Evolutionary conservation across 1,140 invertebrate species (phyloP), one percentile per base, ranked within the genome.

Genomic region (Calliopsis andreniformis): DNA sequence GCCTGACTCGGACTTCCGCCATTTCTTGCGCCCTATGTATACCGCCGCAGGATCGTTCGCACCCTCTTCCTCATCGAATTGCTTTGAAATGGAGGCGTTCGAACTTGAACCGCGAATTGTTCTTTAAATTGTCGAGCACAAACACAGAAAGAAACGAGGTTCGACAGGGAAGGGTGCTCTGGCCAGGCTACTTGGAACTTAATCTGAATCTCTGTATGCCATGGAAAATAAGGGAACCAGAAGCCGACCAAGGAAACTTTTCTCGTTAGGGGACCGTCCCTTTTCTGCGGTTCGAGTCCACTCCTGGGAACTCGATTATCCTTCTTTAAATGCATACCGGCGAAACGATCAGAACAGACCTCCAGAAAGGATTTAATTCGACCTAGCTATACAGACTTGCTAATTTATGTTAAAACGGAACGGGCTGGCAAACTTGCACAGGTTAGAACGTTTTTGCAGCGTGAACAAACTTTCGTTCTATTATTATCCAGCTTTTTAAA

Each of bases 201-300:
- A 85, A 85, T 88, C 78, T 80, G 83, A 87, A 86, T 82, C 81
- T 80, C 66, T 63, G 71, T 73, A 55, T 51, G 67, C 72, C 62
- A 49, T 68, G 69, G 67, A 82, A 86, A 83, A 83, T 80, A 78
- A 76, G 58, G 79, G 69, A 76, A 83, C 79, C 78, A 53, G 76
- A 73, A 73, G 78, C 78, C 72, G 61, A 10, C 66, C 56, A 63
- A 72, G 47, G 56, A 86, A 87, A 87, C 67, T 87, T 87, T 87
- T 87, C 84, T 87, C 84, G 82, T 86, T 87, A 85, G 80, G 77
- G 78, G 62, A 56, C 49, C 10, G 25, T 47, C 45, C 58, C 66
- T 61, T 53, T 62, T 53, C 30, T 18, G 32, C 18, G 42, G 32
- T 6, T 42, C 12, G 35, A 28, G 28, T 10, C n/a, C 10, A 3